Conservation (phyloP, 2,888 invertebrate species). For the Pardosa pseudoannulata region DNA sequence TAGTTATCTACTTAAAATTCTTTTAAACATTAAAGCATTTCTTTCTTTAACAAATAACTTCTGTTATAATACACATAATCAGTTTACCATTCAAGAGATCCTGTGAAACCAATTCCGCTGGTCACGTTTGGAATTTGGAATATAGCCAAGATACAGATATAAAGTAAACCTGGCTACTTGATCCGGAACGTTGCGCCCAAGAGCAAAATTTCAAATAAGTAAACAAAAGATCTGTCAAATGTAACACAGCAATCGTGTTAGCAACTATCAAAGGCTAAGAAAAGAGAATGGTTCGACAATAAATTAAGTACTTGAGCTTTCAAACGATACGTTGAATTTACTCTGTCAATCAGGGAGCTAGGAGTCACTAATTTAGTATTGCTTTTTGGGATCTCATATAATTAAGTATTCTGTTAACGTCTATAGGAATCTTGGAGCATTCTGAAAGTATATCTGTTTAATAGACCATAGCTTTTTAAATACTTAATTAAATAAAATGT, state of each 20-base stretch:
- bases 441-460: too few species aligned
- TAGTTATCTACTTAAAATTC: too few species aligned
- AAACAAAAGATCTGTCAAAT: conserved; percentile 57
- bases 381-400: too few species aligned
- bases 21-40: too few species aligned
- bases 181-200: conserved; percentile 19
- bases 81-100: not conserved
- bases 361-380: not conserved
- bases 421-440: too few species aligned
- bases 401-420: too few species aligned
- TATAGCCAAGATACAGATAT: conserved; percentile 43
- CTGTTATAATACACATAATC: not conserved
- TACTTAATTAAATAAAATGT: too few species aligned
- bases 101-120: not conserved
- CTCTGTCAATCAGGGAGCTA: not conserved
- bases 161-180: conserved; percentile 5
- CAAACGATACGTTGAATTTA: not conserved
- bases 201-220: conserved; percentile 13
- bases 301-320: conserved; percentile 56
- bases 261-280: not conserved
- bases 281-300: conserved; percentile 23
- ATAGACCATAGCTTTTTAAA: too few species aligned
- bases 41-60: not conserved
- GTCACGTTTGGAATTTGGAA: conserved; percentile 36
- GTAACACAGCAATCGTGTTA: conserved; percentile 50